Base-by-base conservation (phyloP, 1,140 invertebrate genomes). In the Drosophila micromelanica region DNA sequence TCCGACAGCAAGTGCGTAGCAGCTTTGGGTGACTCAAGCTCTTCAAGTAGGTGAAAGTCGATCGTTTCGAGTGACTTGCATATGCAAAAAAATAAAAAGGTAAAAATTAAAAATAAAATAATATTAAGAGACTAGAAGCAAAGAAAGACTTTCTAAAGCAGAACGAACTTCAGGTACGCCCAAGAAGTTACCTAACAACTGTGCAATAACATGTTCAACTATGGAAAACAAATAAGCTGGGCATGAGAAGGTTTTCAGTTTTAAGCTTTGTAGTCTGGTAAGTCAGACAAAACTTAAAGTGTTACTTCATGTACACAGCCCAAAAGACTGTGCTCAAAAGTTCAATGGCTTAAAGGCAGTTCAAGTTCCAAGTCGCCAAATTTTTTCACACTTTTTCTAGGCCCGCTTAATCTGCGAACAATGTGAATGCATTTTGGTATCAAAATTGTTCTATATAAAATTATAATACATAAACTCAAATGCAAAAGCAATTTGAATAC, bases 41-140 rank as follows among this genome's bases (percentile, higher is more conserved):
- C 46, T 54, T 76, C 46, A 20, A 35, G 79, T 90, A 85, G 85
- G 84, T 87, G 85, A 90, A 84, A 89, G 84, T 87, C 84, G 74
- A 51, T 70, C 78, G 68, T 42, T 56, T 67, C 38, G 63, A 80
- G 84, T 87, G 82, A 87, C 82, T 87, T 87, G 84, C 82, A 85
- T 86, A 85, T 85, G 81, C 81, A 85, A 85, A 85, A 84, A 80
- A 61, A 55, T n/a, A 40, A 68, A 70, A 65, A 48, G 27, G 4
- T 59, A 70, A 37, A 59, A 78, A 46, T 59, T 61, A 70, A 42
- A 46, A 43, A 74, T 61, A 17, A 37, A 57, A 59, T 35, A 46
- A 48, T 37, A 57, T 32, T 23, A 42, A 43, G 30, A 35, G 9
- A 23, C 17, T 42, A 70, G 32, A 62, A 62, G 49, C 8, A 27